phyloP scores from a whole-genome alignment of 2,888 invertebrate species.

The Tyria jacobaeae region DNA sequence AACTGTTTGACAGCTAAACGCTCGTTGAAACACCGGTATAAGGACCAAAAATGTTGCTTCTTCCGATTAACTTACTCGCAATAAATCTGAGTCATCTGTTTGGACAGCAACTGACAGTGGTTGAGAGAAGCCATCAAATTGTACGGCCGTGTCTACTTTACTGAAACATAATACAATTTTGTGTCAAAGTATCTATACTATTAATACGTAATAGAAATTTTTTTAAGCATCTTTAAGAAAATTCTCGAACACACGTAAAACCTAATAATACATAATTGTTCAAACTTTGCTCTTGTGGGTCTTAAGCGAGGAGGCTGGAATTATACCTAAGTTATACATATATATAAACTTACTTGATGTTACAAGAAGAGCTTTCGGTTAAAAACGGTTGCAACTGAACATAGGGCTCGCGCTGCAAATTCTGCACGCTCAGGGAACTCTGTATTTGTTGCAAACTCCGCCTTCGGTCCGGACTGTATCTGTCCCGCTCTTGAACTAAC shows the following conservation, averaged over 20 bases:
- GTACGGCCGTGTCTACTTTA: conserved; percentile 75
- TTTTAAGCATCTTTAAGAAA: too few relatives aligned
- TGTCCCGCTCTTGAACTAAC: conserved; percentile 55
- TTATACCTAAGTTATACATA: background rate
- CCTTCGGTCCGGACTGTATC: conserved; percentile 60
- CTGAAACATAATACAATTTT: conserved; percentile 61
- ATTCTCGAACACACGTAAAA: too few relatives aligned
- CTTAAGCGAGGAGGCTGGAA: background rate
- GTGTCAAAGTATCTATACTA: background rate
- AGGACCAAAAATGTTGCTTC: too few relatives aligned
- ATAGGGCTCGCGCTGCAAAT: conserved; percentile 4
- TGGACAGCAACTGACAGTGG: conserved; percentile 81
- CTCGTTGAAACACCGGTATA: too few relatives aligned
- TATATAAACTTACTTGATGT: conserved; percentile 2
- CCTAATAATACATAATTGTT: background rate
- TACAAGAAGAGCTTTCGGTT: background rate
- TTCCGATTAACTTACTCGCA: conserved; percentile 49
- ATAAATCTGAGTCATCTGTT: conserved; percentile 72
- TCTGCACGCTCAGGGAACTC: conserved; percentile 4
- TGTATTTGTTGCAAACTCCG: conserved; percentile 50
- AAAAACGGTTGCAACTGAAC: background rate
- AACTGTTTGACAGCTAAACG: too few relatives aligned
- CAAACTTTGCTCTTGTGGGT: background rate
- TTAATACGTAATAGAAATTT: too few relatives aligned
- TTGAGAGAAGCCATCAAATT: conserved; percentile 61